Evolutionary conservation across 2,888 invertebrate species (phyloP).

Genomic region (Drosophila nr. perissopoda): DNA sequence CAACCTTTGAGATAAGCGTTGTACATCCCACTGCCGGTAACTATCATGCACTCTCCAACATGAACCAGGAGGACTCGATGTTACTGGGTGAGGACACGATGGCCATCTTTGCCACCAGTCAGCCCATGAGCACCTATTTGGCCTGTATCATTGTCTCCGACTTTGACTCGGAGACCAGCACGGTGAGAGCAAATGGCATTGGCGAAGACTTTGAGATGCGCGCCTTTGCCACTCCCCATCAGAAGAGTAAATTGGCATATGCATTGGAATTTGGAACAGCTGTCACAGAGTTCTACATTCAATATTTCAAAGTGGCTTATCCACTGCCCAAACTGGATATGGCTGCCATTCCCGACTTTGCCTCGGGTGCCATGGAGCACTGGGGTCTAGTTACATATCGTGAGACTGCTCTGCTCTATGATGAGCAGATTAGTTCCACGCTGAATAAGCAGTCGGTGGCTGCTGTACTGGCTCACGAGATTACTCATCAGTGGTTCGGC

Average conservation of each 20-base stretch:
- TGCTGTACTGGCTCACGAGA: slow-evolving; percentile 94
- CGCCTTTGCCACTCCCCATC: slow-evolving; percentile 90
- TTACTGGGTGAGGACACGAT: slow-evolving; percentile 86
- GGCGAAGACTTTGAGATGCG: slow-evolving; percentile 88
- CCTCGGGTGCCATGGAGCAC: slow-evolving; percentile 96
- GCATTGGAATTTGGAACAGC: slow-evolving; percentile 90
- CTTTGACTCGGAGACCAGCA: slow-evolving; percentile 87
- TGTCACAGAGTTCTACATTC: slow-evolving; percentile 92
- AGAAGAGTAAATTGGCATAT: slow-evolving; percentile 90
- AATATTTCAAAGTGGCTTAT: slow-evolving; percentile 93
- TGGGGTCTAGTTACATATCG: slow-evolving; percentile 96
- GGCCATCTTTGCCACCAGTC: slow-evolving; percentile 91
- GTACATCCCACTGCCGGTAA: slow-evolving; percentile 88
- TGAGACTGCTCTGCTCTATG: slow-evolving; percentile 93
- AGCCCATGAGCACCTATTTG: slow-evolving; percentile 97
- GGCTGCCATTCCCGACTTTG: slow-evolving; percentile 84
- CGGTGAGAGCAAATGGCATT: slow-evolving; percentile 86
- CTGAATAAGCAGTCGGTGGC: slow-evolving; percentile 91
- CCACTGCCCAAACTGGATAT: slow-evolving; percentile 92
- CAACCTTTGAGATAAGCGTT: slow-evolving; percentile 91
- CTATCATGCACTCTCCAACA: slow-evolving; percentile 92
- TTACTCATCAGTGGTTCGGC: slow-evolving; percentile 97
- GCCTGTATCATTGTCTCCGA: slow-evolving; percentile 96
- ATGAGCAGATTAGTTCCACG: slow-evolving; percentile 89
- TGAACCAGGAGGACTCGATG: slow-evolving; percentile 46